Evolutionary conservation across 2,113 vertebrate species (phyloP).

Genomic region (Sinocyclocheilus anshuiensis): DNA sequence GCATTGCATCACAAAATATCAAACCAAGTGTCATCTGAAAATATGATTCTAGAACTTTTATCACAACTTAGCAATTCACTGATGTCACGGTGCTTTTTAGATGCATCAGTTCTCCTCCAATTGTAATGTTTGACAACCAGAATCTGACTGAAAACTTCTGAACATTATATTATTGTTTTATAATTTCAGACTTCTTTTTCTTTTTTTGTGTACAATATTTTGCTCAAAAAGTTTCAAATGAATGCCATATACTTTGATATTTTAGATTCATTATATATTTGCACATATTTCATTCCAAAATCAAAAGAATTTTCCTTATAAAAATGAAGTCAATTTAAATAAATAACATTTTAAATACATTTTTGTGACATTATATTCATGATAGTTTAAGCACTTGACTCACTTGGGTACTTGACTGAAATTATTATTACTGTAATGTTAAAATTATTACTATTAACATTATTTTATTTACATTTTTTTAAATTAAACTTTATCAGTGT

Average conservation of each 20-base stretch:
- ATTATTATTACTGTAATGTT: background rate
- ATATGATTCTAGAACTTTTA: background rate
- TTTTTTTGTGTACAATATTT: background rate
- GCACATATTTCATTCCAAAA: background rate
- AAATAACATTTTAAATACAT: too few relatives aligned
- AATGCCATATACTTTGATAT: background rate
- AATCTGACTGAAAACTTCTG: too few relatives aligned
- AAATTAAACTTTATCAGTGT: background rate
- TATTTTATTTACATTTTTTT: background rate
- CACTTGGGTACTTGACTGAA: background rate
- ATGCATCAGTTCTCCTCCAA: background rate
- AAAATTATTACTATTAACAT: background rate
- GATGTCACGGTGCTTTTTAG: background rate
- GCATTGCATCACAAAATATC: background rate
- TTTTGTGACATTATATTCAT: background rate
- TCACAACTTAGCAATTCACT: background rate
- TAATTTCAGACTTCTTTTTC: too few relatives aligned
- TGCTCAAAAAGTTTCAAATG: background rate
- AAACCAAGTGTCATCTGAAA: background rate
- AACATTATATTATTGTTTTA: too few relatives aligned
- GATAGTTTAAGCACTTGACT: background rate
- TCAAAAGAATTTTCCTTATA: background rate
- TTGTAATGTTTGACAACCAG: too few relatives aligned
- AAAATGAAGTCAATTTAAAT: too few relatives aligned
- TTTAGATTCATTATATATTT: background rate